Evolutionary conservation across 2,888 invertebrate genomes (phyloP), one percentile per base, ranked within the genome.

Genomic region (Caenorhabditis parvicauda): DNA sequence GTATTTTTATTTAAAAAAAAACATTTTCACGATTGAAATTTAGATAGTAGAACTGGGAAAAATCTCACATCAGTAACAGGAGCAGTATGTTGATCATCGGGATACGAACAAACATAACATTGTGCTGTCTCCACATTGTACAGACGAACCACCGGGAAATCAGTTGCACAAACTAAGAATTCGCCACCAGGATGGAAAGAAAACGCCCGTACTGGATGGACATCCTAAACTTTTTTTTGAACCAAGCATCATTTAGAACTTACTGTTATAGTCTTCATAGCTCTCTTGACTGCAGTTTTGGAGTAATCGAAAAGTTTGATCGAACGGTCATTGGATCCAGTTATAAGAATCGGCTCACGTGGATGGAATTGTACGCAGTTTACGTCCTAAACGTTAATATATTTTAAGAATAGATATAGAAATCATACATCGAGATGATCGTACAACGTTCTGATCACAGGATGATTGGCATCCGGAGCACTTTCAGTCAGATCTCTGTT

Each of bases 261-360:
- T 32, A 67, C 72, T 41, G 54, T 42, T 32, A 96, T 91, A 37
- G 92, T 93, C 78, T 92, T 91, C 81, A 90, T 93, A 0, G 96
- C 96, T 81, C 96, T 92, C 83, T 96, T 98, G 0, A 95, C 95
- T 0, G 95, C 94, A 0, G 96, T 92, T 83, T 98, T 96, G 35
- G 95, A 92, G 80, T 91, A 98, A 82, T 98, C 98, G 82, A 98
- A 98, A 42, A 98, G 86, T 81, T 96, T 93, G 49, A 98, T 89
- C 14, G 92, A 92, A 81, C 89, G 90, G 82, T 98, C 98, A 35
- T 89, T 86, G 6, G 93, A 92, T 0, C 96, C 98, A 0, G 95
- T 96, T 0, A 92, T 91, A 22, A 98, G 85, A 71, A 96, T 89
- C 70, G 93, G 92, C 71, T 92, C 92, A 47, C 89, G 88, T 0